Evolutionary conservation across 2,113 vertebrate species (phyloP).

Genomic region (Glareola pratincola): DNA sequence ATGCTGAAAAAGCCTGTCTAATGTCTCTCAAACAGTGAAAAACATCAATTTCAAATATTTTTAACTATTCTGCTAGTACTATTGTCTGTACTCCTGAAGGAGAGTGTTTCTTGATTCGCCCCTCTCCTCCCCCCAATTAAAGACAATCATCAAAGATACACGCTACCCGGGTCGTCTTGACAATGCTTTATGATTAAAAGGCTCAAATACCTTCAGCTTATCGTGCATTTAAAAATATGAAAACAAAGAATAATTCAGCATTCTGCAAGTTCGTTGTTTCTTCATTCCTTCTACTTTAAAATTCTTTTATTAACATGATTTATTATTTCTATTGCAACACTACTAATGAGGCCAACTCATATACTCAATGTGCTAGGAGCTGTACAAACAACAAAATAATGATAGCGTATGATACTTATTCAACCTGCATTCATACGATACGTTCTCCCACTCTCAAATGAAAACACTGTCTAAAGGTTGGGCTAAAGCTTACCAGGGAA

Average conservation of each 20-base stretch:
- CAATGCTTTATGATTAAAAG: slow-evolving; percentile 51
- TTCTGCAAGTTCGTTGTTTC: background rate
- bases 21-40: slow-evolving; percentile 13
- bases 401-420: background rate
- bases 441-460: background rate
- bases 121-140: background rate
- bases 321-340: background rate
- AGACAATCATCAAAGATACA: slow-evolving; percentile 22
- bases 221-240: background rate
- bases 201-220: slow-evolving; percentile 24
- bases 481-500: background rate
- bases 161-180: slow-evolving; percentile 31
- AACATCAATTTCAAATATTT: slow-evolving; percentile 21
- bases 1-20: slow-evolving; percentile 25
- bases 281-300: background rate
- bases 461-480: background rate
- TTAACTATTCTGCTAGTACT: background rate
- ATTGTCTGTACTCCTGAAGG: background rate
- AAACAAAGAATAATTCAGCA: slow-evolving; percentile 29
- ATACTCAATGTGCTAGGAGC: background rate
- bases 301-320: background rate
- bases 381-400: background rate
- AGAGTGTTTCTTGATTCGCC: background rate
- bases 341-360: background rate
- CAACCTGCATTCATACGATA: background rate